phyloP scores from a whole-genome alignment of 2,797 vertebrate species.

The Nannoperca australis region DNA sequence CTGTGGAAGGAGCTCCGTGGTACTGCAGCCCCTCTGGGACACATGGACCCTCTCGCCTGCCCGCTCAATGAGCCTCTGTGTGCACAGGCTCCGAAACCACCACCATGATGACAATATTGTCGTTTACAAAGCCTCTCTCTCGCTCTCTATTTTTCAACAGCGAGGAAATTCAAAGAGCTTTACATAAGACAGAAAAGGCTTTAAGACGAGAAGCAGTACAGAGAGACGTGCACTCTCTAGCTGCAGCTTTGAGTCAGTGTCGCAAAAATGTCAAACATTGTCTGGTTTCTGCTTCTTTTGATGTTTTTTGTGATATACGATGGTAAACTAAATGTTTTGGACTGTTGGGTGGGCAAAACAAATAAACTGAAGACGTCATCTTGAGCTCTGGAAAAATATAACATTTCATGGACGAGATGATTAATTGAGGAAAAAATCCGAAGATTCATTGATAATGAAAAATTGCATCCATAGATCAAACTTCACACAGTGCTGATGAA shows the following conservation, averaged over 20 bases:
- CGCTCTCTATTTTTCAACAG: neutral
- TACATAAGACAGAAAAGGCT: neutral
- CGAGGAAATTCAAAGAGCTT: neutral
- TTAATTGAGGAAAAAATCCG: too few species aligned
- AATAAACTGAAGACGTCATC: neutral
- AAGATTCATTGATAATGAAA: neutral
- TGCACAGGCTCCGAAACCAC: slow-evolving; percentile 34
- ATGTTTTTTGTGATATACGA: neutral
- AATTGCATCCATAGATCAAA: neutral
- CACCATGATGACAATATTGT: slow-evolving; percentile 32
- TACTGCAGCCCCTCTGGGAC: slow-evolving; percentile 59
- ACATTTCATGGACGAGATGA: neutral
- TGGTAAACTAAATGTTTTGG: neutral
- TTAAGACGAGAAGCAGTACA: neutral
- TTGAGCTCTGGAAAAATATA: neutral
- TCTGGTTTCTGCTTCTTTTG: neutral
- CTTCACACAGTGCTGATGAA: neutral
- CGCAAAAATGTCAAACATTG: neutral
- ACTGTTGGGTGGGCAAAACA: neutral
- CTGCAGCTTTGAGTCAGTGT: neutral
- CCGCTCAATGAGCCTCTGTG: slow-evolving; percentile 68
- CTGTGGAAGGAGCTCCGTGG: slow-evolving; percentile 72
- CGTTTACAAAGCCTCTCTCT: slow-evolving; percentile 28
- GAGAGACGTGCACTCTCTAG: neutral
- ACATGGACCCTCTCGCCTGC: slow-evolving; percentile 43